Base-by-base conservation (phyloP, 2,797 vertebrate species). In the Poeciliopsis infans region DNA sequence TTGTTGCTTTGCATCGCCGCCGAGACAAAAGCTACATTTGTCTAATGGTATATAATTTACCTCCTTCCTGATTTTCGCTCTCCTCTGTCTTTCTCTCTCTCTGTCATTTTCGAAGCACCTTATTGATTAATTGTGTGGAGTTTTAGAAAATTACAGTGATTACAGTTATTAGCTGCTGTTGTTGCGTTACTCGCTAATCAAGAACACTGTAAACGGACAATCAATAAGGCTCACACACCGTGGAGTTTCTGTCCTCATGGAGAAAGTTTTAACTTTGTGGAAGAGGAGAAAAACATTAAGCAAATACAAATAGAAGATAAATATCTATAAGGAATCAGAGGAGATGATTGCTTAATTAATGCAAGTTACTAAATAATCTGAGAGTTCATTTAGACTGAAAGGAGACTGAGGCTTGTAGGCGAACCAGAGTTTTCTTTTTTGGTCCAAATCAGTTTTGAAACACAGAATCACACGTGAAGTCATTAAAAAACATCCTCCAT, bases 121-220 rank as follows among this genome's bases (percentile, higher is more conserved):
- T 83, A 83, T 87, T 91, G 86, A 90, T 90, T 85, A 87, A 82
- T 88, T 85, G 71, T 81, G 76, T 86, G 81, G 80, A 75, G 72
- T 93, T 91, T 69, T 78, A 15, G 79, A 79, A 88, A 87, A 90
- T 88, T 43, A 79, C 64, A 4, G 25, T 93, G 83, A 89, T 94
- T 81, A 87, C 83, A 85, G 78, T 89, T 86, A 81, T 84, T 79
- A 75, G 86, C 66, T 51, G 1, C 55, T 75, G 18, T 80, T 83
- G 79, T 89, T 70, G 75, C 53, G 72, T 90, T 91, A 82, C 80
- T 86, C 47, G 69, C 79, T 85, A 83, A 93, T 92, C 88, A 88
- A 28, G 83, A 78, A 70, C 68, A 18, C 51, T 39, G 51, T 84
- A 75, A 46, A 33, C 33, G 31, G 75, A 79, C 84, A 77, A 71